Base-by-base conservation (phyloP, 2,888 invertebrate genomes). In the Watsonalla binaria region DNA sequence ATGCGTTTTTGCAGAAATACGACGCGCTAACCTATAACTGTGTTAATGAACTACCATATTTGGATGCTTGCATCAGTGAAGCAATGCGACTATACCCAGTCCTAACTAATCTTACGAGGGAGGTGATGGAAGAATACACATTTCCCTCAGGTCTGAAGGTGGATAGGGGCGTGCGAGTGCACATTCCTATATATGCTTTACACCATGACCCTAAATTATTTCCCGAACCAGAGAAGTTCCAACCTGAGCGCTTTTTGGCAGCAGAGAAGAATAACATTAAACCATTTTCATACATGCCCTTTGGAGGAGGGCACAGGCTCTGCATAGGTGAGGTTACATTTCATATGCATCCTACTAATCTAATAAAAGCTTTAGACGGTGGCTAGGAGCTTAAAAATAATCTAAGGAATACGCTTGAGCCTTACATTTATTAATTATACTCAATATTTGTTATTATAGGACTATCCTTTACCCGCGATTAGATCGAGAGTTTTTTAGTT, bases 231-330 rank as follows among this genome's bases (percentile, higher is more conserved):
- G 70, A 77, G 7, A 53, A 56, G 13, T 80, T 57, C 47, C 59
- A 58, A 0, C 80, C 80, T 0, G 76, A 78, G 54, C 61, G 80
- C 24, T 77, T 77, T 57, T 57, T 74, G 8, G 66, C 62, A 0
- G 68, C 65, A 5, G 66, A 67, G 13, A 74, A 61, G 51, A 58
- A 59, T 6, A 61, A 66, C 5, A 64, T 77, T 5, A 66, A 60
- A 37, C 72, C 71, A 0, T 78, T 62, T 52, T 69, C 74, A 0
- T 77, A 68, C 52, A 55, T 75, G 37, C 76, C 78, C 1, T 80
- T 78, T 53, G 78, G 79, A 6, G 76, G 65, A 46, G 76, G 75
- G 6, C 71, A 70, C 0, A 66, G 78, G 45, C 59, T 65, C 52
- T 80, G 80, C 45, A 63, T 80, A 8, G 80, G 80, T 76, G 62